A percentile compares a stretch with the other conserved stretches of the same genome.
Evolutionary conservation across 23 tunicate genomes (phyloP).

Genomic region (Botrylloides violaceus): DNA sequence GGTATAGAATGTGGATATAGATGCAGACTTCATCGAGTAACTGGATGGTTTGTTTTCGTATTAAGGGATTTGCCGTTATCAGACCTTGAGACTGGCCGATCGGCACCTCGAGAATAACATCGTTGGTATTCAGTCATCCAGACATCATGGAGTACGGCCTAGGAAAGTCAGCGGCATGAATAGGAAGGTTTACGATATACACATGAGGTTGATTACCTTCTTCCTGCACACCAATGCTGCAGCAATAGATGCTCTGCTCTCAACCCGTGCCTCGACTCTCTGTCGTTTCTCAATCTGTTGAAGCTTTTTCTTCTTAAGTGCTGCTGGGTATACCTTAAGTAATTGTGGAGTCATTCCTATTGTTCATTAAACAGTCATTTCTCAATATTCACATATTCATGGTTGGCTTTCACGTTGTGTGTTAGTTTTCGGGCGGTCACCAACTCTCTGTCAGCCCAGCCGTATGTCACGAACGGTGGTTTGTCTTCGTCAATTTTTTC

Average conservation of each 20-base stretch:
- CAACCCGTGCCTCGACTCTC: slow-evolving; percentile 20
- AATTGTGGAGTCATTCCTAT: background rate
- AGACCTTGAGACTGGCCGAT: background rate
- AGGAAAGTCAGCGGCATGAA: background rate
- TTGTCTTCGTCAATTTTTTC: slow-evolving; percentile 4
- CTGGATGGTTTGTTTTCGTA: background rate
- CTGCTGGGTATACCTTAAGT: slow-evolving; percentile 56
- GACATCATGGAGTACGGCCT: slow-evolving; percentile 2
- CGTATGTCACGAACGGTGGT: slow-evolving; percentile 78
- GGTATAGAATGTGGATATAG: no score
- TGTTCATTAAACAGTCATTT: background rate
- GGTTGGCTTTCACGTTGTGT: slow-evolving; percentile 66
- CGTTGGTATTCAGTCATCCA: slow-evolving; percentile 84
- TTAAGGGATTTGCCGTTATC: background rate
- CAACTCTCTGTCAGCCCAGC: slow-evolving; percentile 68
- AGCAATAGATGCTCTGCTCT: slow-evolving; percentile 21
- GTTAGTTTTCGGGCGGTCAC: slow-evolving; percentile 68
- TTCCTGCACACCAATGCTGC: slow-evolving; percentile 11
- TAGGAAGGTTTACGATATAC: no score
- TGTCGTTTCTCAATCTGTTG: slow-evolving; percentile 33
- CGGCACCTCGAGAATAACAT: slow-evolving; percentile 55
- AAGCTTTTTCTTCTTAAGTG: slow-evolving; percentile 35
- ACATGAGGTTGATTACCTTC: no score
- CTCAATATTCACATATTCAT: slow-evolving; percentile 36
- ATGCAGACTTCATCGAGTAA: background rate